These are phyloP conservation scores for Catocala fraxini DNA, from an alignment of 2,888 invertebrate genomes.

Conservation along the genomic window DNA sequence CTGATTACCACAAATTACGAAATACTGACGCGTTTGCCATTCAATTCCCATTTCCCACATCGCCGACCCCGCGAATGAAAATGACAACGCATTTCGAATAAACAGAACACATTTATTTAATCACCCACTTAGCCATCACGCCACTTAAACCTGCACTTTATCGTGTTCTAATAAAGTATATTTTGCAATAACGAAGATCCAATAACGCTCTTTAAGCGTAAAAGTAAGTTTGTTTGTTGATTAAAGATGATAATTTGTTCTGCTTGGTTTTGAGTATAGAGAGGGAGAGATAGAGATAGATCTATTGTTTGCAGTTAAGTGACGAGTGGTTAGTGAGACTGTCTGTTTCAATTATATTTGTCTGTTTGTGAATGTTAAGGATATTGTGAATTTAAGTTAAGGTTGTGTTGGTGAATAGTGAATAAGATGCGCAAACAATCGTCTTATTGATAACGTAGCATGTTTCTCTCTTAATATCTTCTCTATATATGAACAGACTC, in stretches of 20 bases:
- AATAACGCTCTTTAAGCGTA: constrained; percentile 12
- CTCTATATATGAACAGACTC: no score
- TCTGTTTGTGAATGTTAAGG: not conserved
- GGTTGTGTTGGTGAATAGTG: not conserved
- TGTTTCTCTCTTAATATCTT: no score
- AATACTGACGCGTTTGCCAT: constrained; percentile 46
- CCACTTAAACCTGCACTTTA: constrained; percentile 16
- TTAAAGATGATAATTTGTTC: constrained; percentile 35
- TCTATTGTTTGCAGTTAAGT: constrained; percentile 14
- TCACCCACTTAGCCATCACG: not conserved
- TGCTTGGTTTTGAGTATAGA: constrained; percentile 27
- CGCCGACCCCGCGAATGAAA: constrained; percentile 48
- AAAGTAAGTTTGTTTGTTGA: constrained; percentile 19
- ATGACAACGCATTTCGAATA: constrained; percentile 49
- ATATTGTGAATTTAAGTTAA: not conserved
- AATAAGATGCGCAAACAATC: not conserved
- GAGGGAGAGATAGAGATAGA: constrained; percentile 17
- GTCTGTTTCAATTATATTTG: not conserved
- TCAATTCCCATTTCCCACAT: constrained; percentile 56
- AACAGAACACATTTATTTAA: constrained; percentile 31
- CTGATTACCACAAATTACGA: constrained; percentile 27
- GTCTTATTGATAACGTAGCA: not conserved
- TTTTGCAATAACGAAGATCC: constrained; percentile 2
- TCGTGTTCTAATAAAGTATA: constrained; percentile 5
- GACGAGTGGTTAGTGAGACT: not conserved